Base-by-base conservation (phyloP, 2,888 invertebrate genomes). In the Sarcophaga carnaria region DNA sequence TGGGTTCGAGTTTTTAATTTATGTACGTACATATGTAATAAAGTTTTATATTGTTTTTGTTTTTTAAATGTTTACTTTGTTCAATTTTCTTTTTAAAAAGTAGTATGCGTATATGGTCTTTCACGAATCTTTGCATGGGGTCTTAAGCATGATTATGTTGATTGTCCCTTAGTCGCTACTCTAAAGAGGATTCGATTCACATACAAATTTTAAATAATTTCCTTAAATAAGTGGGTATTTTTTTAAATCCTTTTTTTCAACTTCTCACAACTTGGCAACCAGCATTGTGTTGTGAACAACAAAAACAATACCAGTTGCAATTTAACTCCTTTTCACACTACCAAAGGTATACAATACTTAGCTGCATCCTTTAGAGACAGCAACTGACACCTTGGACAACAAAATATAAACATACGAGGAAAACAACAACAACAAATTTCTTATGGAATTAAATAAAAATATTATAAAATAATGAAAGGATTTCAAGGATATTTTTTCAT, bases 381-480 rank as follows among this genome's bases (percentile, higher is more conserved):
- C 17, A 54, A 54, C 17, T 17, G 54, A 54, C 54, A 54, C 54
- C 5, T 3, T 17, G 54, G 4, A 37, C 17, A 54, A 54, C 12
- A 54, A 17, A 54, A 54, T 14, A 54, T 2, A 54, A 17, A 54
- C 37, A 54, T 17, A 14, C 17, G 12, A 12, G 4, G 4, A 4
- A 37, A 37, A 37, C 6, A 37, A 37, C 37, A 37, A 37, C 37
- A 37, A 54, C 54, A 12, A 17, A 0, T 54, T 14, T 54, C 0
- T 54, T 54, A 37, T 37, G 12, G 17, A 54, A 54, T 54, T 54
- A 54, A 54, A 54, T 54, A 54, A 54, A 54, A 54, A 54, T 54
- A 54, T 54, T 54, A 76, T 49, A 76, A 64, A 54, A 17, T 66
- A 82, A 71, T 82, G 82, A 84, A 88, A 88, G 85, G 82, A 83